Conservation (phyloP, 2,888 invertebrate species). For the Drosophila maculinotata region DNA sequence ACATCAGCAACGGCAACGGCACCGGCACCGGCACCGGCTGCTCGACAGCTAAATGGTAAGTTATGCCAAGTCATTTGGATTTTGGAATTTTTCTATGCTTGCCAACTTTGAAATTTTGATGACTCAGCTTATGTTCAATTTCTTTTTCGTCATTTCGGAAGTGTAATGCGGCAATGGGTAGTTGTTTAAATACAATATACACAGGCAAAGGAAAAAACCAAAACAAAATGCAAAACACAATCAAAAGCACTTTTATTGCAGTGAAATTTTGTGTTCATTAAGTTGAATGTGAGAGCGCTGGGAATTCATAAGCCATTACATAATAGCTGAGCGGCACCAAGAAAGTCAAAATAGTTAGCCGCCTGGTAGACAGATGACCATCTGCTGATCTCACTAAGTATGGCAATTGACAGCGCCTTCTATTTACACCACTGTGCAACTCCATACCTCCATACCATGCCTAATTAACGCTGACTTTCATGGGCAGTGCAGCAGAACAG, state of each 20-base stretch:
- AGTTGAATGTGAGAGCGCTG: slow-evolving; percentile 61
- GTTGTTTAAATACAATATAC: too few species aligned
- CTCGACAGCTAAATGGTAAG: slow-evolving; percentile 70
- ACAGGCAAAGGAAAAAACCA: too few species aligned
- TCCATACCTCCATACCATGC: slow-evolving; percentile 4
- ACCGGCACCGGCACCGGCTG: slow-evolving; percentile 27
- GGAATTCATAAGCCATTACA: slow-evolving; percentile 53
- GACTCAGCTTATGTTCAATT: slow-evolving; percentile 45
- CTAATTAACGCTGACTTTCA: slow-evolving; percentile 52
- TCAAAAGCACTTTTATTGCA: slow-evolving; percentile 66
- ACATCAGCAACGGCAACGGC: slow-evolving; percentile 20
- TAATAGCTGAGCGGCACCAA: slow-evolving; percentile 25
- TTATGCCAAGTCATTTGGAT: slow-evolving; percentile 29
- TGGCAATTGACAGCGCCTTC: slow-evolving; percentile 30
- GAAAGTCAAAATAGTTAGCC: not conserved
- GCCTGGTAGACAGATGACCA: not conserved
- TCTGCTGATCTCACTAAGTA: slow-evolving; percentile 9
- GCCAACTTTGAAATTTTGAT: slow-evolving; percentile 11
- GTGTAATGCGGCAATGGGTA: slow-evolving; percentile 19
- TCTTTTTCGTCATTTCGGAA: slow-evolving; percentile 20
- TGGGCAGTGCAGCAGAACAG: slow-evolving; percentile 71
- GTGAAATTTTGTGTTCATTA: slow-evolving; percentile 75
- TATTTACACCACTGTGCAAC: not conserved
- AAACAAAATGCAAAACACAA: slow-evolving; percentile 32
- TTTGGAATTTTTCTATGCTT: slow-evolving; percentile 5